Conservation (phyloP, 1,140 invertebrate species). For the Zaprionus africanus region DNA sequence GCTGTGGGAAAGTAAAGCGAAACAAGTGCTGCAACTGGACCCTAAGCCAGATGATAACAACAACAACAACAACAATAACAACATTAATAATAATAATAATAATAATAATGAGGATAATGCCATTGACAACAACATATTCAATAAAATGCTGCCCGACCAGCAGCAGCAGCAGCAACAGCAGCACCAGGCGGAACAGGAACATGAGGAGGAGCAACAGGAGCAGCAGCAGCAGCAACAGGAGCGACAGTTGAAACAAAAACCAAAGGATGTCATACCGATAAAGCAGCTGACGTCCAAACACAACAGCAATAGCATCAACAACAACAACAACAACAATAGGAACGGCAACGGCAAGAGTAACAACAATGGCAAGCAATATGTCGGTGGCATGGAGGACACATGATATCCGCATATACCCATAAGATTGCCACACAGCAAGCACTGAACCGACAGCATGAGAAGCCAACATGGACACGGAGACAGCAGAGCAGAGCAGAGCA, state of each 20-base stretch:
- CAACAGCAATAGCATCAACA: conserved; percentile 38
- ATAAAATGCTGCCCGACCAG: conserved; percentile 63
- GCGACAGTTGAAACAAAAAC: conserved; percentile 54
- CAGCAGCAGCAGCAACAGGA: conserved; percentile 38
- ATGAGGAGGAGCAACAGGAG: conserved; percentile 25
- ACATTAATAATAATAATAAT: conserved; percentile 37
- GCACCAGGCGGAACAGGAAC: conserved; percentile 22
- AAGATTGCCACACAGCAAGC: conserved; percentile 71
- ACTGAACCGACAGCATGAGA: conserved; percentile 46
- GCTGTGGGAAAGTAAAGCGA: conserved; percentile 86
- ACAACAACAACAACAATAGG: conserved; percentile 16
- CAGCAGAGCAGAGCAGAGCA: background rate
- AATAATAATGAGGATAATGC: conserved; percentile 46
- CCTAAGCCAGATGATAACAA: conserved; percentile 64
- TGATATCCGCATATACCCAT: conserved; percentile 80
- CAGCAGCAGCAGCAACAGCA: conserved; percentile 27
- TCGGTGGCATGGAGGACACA: conserved; percentile 66
- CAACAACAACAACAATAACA: conserved; percentile 49
- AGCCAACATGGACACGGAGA: background rate
- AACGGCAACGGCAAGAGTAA: conserved; percentile 26
- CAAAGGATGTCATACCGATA: conserved; percentile 81
- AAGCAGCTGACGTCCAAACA: conserved; percentile 68
- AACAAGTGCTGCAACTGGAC: conserved; percentile 84
- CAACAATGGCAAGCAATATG: conserved; percentile 47
- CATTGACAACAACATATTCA: conserved; percentile 44